Conservation (phyloP, 35 echinoderm and acorn worm species). For the Ophioderma brevispina region DNA sequence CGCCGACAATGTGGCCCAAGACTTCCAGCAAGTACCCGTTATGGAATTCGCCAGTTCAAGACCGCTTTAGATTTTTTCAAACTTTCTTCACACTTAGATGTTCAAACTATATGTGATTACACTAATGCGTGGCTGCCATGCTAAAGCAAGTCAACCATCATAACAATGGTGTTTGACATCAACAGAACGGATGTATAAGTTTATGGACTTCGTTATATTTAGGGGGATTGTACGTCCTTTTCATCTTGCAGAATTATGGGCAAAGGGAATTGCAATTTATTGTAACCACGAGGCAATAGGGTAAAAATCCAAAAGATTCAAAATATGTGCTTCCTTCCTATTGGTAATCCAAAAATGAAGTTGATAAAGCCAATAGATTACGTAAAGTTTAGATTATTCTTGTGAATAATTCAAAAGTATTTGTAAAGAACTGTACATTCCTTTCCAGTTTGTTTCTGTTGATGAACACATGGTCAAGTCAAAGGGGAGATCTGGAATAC, state of each 20-base stretch:
- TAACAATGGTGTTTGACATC: neutral
- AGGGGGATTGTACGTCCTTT: conserved; percentile 15
- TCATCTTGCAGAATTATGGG: neutral
- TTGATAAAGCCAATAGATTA: neutral
- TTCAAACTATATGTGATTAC: conserved; percentile 17
- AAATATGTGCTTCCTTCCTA: neutral
- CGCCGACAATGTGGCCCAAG: neutral
- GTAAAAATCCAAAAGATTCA: neutral
- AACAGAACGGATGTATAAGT: conserved; percentile 26
- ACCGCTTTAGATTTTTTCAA: conserved; percentile 19
- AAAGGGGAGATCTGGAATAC: conserved; percentile 12
- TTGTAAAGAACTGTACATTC: conserved; percentile 10
- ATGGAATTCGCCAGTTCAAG: neutral
- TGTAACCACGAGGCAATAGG: neutral
- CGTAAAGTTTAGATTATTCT: neutral
- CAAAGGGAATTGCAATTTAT: neutral
- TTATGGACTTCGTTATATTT: conserved; percentile 8
- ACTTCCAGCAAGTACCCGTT: neutral
- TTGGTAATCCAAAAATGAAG: neutral
- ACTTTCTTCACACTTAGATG: neutral
- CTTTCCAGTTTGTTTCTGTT: neutral
- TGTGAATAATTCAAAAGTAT: neutral
- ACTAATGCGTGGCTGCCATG: neutral
- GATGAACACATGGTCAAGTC: conserved; percentile 46
- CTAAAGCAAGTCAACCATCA: neutral